Evolutionary conservation across 2,113 vertebrate genomes (phyloP), one percentile per base, ranked within the genome.

Genomic region (Melanostigma gelatinosum): DNA sequence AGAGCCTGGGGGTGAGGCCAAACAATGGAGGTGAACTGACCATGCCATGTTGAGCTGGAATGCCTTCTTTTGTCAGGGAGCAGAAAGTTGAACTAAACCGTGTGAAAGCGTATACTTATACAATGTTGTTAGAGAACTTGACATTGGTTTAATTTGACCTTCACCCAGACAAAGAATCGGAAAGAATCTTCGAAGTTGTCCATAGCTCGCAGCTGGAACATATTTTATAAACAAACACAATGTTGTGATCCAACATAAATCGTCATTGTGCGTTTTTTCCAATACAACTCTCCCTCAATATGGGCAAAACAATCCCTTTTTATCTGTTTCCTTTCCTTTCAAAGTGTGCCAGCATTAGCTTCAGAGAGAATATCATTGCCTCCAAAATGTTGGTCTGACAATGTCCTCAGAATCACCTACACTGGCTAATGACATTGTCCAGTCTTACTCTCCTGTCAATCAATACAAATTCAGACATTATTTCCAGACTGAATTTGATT

Each of bases 161-260:
- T 77, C 42, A 12, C 7, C 3, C 40, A 27, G 15, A 48, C 9
- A 3, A 38, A 44, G 27, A 27, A 34, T 66, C 4, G 48, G 20
- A 58, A n/a, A 16, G 18, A 3, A 58, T 20, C 13, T 12, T 1
- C 12, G 4, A 52, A 38, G 13, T 27, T 32, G 3, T 22, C 11
- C 16, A 4, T 15, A 10, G 18, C 18, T 36, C 0, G 1, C 12
- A 61, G 27, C 11, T 7, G 8, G 72, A 75, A 65, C 24, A 55
- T n/a, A 52, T 65, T 55, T 65, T 75, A 75, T 66, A 9, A 62
- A 75, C 61, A 38, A 73, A 63, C 20, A 54, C 46, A 40, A 32
- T 36, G 5, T 42, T 55, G n/a, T 54, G n/a, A 24, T 20, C 48
- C 2, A 24, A 62, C 12, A 24, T 16, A 3, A 20, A 63, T 38